Evolutionary conservation across 2,113 vertebrate species (phyloP), one percentile per base, ranked within the genome.

Genomic region (Marcusenius ussheri): DNA sequence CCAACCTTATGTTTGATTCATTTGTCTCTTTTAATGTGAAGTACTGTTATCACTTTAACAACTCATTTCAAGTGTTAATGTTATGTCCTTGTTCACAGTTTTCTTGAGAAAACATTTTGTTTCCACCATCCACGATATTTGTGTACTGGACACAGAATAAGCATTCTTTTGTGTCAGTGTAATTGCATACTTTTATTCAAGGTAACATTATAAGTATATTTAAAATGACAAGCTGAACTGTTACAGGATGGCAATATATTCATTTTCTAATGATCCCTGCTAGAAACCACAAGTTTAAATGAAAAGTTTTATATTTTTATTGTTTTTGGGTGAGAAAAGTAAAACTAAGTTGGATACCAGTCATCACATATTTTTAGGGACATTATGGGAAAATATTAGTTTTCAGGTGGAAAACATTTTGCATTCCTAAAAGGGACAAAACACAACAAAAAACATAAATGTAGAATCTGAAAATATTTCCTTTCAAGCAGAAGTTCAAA

Each of bases 341-440:
- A 92, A 91, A 84, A 87, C 21, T 87, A 83, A 91, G 88, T 80
- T 90, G 91, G 88, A 91, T 88, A 56, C 91, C 89, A 93, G 90
- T 92, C 90, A 90, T 90, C 90, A 90, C 85, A 91, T 95, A 94
- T 96, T 94, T 95, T 93, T 95, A 94, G 89, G 85, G 49, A 46
- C 91, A 92, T 89, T 88, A 92, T 90, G 88, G 91, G 90, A 91
- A 91, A 90, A 91, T 17, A 91, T 77, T 24, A 91, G 35, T 70
- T 91, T 89, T 89, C 21, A 85, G 42, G 11, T 89, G 70, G 8
- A 31, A 89, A 89, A 66, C 93, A 93, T 92, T 51, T 74, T 88
- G 62, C 21, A n/a, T 62, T 93, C 70, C 90, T 91, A 56, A 89
- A 90, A 62, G 89, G 21, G 31, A 56, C 53, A 19, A 35, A 42